phyloP scores from a whole-genome alignment of 2,113 vertebrate species.

The Siphamia tubifer region DNA sequence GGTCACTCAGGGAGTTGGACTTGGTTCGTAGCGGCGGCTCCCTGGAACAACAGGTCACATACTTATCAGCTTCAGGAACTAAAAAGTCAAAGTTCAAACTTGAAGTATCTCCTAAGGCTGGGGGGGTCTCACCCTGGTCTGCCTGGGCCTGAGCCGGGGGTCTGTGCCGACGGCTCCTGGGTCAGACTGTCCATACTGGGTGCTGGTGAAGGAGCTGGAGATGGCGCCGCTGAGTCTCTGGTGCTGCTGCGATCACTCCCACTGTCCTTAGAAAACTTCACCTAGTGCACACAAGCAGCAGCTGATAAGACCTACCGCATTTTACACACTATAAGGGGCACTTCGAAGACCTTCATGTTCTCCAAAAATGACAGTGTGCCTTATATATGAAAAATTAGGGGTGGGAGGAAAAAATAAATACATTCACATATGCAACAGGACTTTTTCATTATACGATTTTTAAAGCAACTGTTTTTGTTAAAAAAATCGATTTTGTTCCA shows the following conservation, averaged over 20 bases:
- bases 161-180: slow-evolving; percentile 71
- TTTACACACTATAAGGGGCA: too few relatives aligned
- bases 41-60: slow-evolving; percentile 64
- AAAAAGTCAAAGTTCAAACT: background rate
- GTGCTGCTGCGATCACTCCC: slow-evolving; percentile 81
- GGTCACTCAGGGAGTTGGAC: slow-evolving; percentile 91
- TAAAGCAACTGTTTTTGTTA: too few relatives aligned
- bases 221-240: slow-evolving; percentile 83
- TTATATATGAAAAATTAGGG: too few relatives aligned
- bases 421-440: too few relatives aligned
- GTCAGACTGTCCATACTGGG: slow-evolving; percentile 80
- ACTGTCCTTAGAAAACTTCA: slow-evolving; percentile 87
- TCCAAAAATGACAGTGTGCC: too few relatives aligned
- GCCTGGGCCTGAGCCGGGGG: slow-evolving; percentile 69
- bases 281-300: slow-evolving; percentile 78
- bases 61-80: background rate
- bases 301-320: too few relatives aligned
- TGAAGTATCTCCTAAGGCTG: background rate
- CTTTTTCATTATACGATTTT: too few relatives aligned
- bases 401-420: too few relatives aligned
- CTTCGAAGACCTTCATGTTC: too few relatives aligned
- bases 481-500: too few relatives aligned
- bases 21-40: slow-evolving; percentile 85
- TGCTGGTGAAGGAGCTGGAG: slow-evolving; percentile 87
- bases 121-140: slow-evolving; percentile 85